Evolutionary conservation across 2,113 vertebrate genomes (phyloP).

Genomic region (Capreolus pygargus): DNA sequence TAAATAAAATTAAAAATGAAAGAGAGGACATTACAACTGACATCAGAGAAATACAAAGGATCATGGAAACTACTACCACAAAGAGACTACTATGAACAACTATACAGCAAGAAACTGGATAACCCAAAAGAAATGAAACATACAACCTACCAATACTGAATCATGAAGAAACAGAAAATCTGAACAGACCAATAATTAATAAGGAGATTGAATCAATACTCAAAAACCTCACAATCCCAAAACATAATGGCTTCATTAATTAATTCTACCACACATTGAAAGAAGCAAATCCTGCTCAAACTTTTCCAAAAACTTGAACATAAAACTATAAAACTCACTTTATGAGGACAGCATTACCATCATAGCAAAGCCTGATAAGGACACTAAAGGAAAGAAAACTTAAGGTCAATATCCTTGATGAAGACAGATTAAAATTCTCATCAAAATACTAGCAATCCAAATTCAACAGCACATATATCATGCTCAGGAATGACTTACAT

Average conservation of each 20-base stretch:
- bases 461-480: neutral
- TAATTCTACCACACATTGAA: neutral
- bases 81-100: neutral
- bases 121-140: neutral
- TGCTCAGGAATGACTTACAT: neutral
- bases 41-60: neutral
- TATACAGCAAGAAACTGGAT: neutral
- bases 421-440: neutral
- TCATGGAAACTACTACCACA: neutral
- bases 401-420: neutral
- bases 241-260: neutral
- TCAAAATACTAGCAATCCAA: neutral
- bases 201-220: neutral
- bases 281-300: neutral
- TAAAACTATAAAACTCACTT: neutral
- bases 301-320: neutral
- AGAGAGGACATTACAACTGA: neutral
- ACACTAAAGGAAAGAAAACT: neutral
- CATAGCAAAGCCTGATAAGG: neutral
- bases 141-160: neutral
- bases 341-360: neutral
- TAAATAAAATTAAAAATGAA: neutral
- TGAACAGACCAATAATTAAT: neutral
- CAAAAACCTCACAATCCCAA: neutral
- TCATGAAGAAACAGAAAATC: neutral